These are phyloP conservation scores for Mactra quadrangularis DNA, from an alignment of 1,140 invertebrate genomes.

Conservation along the genomic window DNA sequence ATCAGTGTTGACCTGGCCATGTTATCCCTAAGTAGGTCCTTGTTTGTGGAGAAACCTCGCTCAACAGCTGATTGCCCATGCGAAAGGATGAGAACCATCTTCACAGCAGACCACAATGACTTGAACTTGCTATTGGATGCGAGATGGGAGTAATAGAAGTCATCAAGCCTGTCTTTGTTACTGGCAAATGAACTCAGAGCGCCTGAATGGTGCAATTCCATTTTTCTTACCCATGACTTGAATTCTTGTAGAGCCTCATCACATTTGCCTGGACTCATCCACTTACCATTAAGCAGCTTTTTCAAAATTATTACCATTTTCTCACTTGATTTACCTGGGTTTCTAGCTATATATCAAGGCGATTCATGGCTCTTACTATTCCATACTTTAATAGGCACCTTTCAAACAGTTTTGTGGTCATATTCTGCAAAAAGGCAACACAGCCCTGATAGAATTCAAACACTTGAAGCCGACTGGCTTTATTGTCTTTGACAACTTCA, in stretches of 20 bases:
- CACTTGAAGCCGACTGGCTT: slow-evolving; percentile 42
- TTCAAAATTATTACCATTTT: slow-evolving; percentile 40
- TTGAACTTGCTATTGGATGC: slow-evolving; percentile 14
- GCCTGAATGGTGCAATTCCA: slow-evolving; percentile 31
- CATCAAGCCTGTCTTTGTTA: slow-evolving; percentile 40
- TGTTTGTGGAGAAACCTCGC: slow-evolving; percentile 45
- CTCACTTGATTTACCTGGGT: slow-evolving; percentile 36
- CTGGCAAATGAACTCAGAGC: slow-evolving; percentile 29
- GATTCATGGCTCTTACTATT: slow-evolving; percentile 22
- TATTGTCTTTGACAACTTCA: slow-evolving; percentile 26
- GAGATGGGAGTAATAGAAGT: slow-evolving; percentile 37
- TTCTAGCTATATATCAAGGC: slow-evolving; percentile 25
- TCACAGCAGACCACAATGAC: slow-evolving; percentile 29
- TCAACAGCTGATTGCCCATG: slow-evolving; percentile 51
- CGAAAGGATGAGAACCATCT: slow-evolving; percentile 36
- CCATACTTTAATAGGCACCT: slow-evolving; percentile 52
- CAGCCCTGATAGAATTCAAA: slow-evolving; percentile 45
- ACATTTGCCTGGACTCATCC: slow-evolving; percentile 38
- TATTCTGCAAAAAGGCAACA: slow-evolving; percentile 7
- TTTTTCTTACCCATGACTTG: slow-evolving; percentile 37
- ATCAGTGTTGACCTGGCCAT: slow-evolving; percentile 31
- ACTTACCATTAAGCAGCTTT: slow-evolving; percentile 2
- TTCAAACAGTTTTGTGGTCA: slow-evolving; percentile 43
- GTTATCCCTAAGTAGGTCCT: slow-evolving; percentile 29
- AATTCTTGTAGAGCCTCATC: slow-evolving; percentile 39